Percentiles rank a stretch among this genome's conserved stretches.
Evolutionary conservation across 2,888 invertebrate genomes (phyloP).

Genomic region (Acleris sparsana): DNA sequence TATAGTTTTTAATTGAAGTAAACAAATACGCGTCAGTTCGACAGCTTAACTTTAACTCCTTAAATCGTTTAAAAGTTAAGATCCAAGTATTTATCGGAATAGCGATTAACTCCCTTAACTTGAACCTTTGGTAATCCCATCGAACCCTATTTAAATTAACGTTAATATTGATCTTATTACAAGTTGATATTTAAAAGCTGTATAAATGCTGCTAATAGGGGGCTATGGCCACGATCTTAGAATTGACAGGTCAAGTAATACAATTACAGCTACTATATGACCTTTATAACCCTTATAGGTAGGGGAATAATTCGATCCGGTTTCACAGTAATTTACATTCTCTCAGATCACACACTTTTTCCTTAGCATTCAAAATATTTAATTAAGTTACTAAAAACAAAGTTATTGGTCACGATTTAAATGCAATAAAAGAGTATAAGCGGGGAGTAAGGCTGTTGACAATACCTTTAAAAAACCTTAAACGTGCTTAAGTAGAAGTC

Average conservation of each 20-base stretch:
- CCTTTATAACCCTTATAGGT: too few species aligned
- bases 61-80: slow-evolving; percentile 26
- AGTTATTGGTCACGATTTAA: too few species aligned
- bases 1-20: neutral
- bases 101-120: slow-evolving; percentile 16
- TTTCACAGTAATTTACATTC: neutral
- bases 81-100: slow-evolving; percentile 34
- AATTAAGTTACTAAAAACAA: neutral
- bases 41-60: slow-evolving; percentile 1
- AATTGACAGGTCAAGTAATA: too few species aligned
- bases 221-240: too few species aligned
- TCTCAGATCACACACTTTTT: neutral
- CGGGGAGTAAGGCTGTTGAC: slow-evolving; percentile 7
- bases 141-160: slow-evolving; percentile 30
- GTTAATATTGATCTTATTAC: slow-evolving; percentile 32
- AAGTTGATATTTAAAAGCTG: neutral
- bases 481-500: slow-evolving; percentile 37
- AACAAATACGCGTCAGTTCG: neutral
- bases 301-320: too few species aligned
- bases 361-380: neutral
- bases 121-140: slow-evolving; percentile 29
- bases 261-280: too few species aligned
- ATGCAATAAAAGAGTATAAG: too few species aligned
- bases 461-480: slow-evolving; percentile 22
- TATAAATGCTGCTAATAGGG: too few species aligned